Conservation (phyloP, 2,113 vertebrate genomes). For the Struthidea cinerea region DNA sequence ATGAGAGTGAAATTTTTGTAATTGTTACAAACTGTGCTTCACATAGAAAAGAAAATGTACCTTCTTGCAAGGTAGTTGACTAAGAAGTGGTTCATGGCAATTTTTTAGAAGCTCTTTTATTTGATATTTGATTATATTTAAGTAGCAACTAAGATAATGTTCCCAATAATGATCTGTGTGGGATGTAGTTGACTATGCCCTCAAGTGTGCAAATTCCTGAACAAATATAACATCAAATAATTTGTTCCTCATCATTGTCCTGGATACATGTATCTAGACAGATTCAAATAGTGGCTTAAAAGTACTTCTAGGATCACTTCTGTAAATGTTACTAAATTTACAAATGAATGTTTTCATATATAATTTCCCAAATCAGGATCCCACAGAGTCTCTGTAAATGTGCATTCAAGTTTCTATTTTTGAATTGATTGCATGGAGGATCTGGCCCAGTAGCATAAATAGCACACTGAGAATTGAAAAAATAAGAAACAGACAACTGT, state of each 20-base stretch:
- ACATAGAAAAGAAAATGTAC: neutral
- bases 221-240: neutral
- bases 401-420: neutral
- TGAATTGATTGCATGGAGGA: neutral
- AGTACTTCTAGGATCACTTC: neutral
- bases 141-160: neutral
- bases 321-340: neutral
- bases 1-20: neutral
- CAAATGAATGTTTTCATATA: neutral
- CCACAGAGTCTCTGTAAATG: neutral
- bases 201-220: neutral
- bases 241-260: rapidly evolving
- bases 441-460: neutral
- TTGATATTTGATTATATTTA: neutral
- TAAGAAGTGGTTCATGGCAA: neutral
- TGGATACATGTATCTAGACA: neutral
- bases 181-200: neutral
- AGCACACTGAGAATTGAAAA: neutral
- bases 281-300: neutral
- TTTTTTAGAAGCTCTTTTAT: neutral
- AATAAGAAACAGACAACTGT: neutral
- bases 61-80: neutral
- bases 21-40: neutral
- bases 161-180: neutral
- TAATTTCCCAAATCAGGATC: neutral